Evolutionary conservation across 2,888 invertebrate genomes (phyloP), one percentile per base, ranked within the genome.

Genomic region (Mythimna loreyi): DNA sequence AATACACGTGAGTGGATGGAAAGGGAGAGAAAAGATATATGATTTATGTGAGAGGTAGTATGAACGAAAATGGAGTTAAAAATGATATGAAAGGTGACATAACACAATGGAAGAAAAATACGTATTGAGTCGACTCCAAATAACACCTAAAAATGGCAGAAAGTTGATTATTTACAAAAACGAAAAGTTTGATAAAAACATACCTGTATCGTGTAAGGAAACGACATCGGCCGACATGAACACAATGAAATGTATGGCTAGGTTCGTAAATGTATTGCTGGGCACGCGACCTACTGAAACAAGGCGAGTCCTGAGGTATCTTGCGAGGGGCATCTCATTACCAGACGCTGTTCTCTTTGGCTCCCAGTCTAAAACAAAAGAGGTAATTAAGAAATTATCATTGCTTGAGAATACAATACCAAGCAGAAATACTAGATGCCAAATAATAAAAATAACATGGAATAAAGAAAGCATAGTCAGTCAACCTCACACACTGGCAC

Each of bases 161-260:
- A 3, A 28, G 28, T 3, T 28, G 28, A 28, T 28, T 23, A 40
- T 40, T 40, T 40, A 40, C 19, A 45, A n/a, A 45, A 45, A 1
- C 6, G 3, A n/a, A n/a, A n/a, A 45, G n/a, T 8, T 45, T n/a
- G 6, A 45, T 45, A 7, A n/a, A 45, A 2, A n/a, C 56, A 11
- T 67, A 92, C 92, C 82, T 65, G 91, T 90, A 73, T 92, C 92
- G 21, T 92, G 90, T n/a, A 89, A 75, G 19, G 90, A 89, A 0
- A 86, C 81, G 4, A 89, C 49, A 72, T 91, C 91, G 7, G 83
- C 78, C 0, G 87, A 75, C 80, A 86, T 82, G 43, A 87, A 89
- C 6, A 87, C 83, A 7, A 89, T 59, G 66, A 64, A 85, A 61
- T 90, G 81, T 0, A 86, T 77, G 1, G 86, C 81, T n/a, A 91